Conservation (phyloP, 2,797 vertebrate genomes). For the Malacoctenus gilli region DNA sequence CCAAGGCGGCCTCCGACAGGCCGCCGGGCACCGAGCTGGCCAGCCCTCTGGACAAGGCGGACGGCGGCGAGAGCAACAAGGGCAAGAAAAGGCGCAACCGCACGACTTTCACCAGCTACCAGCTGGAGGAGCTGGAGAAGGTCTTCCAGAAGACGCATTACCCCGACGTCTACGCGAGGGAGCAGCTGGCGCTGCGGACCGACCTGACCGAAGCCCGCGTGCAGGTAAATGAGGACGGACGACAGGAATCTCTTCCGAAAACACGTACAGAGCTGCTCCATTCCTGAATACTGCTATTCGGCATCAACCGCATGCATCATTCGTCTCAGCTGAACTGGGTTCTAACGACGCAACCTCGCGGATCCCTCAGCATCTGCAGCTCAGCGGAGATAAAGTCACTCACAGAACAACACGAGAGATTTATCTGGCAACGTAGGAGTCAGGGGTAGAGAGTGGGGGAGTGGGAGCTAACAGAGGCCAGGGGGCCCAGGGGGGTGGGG, state of each 20-base stretch:
- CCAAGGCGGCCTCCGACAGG: constrained; percentile 87
- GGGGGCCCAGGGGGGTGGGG: constrained; percentile 65
- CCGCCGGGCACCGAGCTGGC: constrained; percentile 85
- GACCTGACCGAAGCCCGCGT: constrained; percentile 97
- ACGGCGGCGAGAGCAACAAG: constrained; percentile 94
- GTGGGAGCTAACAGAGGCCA: constrained; percentile 68
- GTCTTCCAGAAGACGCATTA: constrained; percentile 99
- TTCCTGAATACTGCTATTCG: too few relatives aligned
- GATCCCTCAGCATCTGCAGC: constrained; percentile 73
- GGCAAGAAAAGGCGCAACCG: constrained; percentile 97
- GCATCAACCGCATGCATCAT: constrained; percentile 3
- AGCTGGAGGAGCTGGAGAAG: constrained; percentile 98
- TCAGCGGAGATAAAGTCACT: constrained; percentile 78
- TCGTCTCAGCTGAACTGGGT: constrained; percentile 31
- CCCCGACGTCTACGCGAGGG: constrained; percentile 95
- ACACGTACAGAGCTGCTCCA: too few relatives aligned
- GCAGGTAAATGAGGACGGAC: constrained; percentile 77
- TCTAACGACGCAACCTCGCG: constrained; percentile 53
- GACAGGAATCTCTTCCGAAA: too few relatives aligned
- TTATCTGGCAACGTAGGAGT: constrained; percentile 79
- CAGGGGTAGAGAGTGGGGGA: constrained; percentile 57
- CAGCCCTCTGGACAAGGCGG: constrained; percentile 89
- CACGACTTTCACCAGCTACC: constrained; percentile 98
- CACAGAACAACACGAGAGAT: constrained; percentile 71
- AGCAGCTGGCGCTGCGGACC: constrained; percentile 97